Percentiles rank a stretch among this genome's conserved stretches.
Evolutionary conservation across 2,797 vertebrate genomes (phyloP).

Genomic region (Aphelocoma californica): DNA sequence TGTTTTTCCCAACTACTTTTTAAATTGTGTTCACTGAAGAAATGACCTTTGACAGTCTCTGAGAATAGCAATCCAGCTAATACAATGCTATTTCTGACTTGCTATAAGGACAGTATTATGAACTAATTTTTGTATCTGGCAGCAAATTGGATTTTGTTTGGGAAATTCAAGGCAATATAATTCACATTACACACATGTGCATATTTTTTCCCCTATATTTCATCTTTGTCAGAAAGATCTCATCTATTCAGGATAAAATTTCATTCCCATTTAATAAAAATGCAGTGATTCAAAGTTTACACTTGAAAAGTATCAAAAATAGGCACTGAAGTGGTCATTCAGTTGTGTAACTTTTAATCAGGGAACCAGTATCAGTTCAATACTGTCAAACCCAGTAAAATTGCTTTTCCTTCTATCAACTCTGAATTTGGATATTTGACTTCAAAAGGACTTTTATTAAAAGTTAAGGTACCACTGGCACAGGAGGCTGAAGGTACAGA

Average conservation of each 20-base stretch:
- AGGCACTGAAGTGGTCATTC: neutral
- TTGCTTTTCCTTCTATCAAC: neutral
- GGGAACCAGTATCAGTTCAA: neutral
- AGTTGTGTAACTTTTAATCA: neutral
- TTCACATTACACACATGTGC: neutral
- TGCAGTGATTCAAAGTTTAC: neutral
- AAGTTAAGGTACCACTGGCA: neutral
- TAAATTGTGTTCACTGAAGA: neutral
- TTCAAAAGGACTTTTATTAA: neutral
- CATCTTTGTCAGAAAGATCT: neutral
- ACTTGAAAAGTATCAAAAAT: neutral
- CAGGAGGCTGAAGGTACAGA: neutral
- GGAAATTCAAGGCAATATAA: neutral
- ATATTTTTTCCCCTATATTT: neutral
- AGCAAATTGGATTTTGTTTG: neutral
- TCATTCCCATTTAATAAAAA: neutral
- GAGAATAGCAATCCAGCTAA: neutral
- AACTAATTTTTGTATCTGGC: neutral
- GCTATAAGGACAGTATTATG: neutral
- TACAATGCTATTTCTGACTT: neutral
- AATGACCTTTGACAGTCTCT: neutral
- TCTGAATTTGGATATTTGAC: neutral
- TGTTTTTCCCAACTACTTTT: neutral
- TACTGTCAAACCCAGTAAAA: neutral
- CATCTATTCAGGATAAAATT: neutral